A percentile compares a stretch with the other conserved stretches of the same genome.
These are phyloP conservation scores for Andricus curvator DNA, from an alignment of 2,888 invertebrate species.

Conservation along the genomic window DNA sequence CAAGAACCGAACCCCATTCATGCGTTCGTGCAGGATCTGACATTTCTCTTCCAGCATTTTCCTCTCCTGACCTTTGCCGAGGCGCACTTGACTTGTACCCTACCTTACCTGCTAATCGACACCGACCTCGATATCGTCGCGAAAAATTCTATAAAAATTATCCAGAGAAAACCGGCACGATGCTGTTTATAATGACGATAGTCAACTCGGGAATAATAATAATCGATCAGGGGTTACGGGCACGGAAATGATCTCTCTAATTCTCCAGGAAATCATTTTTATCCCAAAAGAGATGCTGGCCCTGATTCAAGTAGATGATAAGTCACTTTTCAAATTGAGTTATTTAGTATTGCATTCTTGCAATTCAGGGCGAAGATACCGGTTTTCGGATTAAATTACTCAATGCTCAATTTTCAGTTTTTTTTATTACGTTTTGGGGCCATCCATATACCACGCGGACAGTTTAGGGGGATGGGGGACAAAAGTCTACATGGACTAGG, in stretches of 20 bases:
- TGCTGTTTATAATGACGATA: neutral
- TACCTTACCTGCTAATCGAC: conserved; percentile 12
- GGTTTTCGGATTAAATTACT: neutral
- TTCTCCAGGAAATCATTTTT: neutral
- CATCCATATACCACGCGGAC: too few relatives aligned
- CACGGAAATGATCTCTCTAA: conserved; percentile 7
- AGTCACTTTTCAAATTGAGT: neutral
- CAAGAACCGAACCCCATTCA: conserved; percentile 34
- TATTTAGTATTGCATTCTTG: conserved; percentile 4
- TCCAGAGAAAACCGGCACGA: neutral
- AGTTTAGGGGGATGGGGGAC: too few relatives aligned
- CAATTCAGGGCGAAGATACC: neutral
- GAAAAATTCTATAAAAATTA: conserved; percentile 3
- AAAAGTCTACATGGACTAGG: too few relatives aligned
- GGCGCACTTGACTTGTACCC: conserved; percentile 30
- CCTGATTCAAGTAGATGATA: neutral
- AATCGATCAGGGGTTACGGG: conserved; percentile 9
- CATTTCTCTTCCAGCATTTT: conserved; percentile 32
- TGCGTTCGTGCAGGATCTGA: neutral
- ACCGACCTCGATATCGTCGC: conserved; percentile 30
- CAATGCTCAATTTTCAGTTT: conserved; percentile 1
- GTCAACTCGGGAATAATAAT: neutral
- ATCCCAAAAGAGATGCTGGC: neutral
- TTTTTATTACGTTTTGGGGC: neutral
- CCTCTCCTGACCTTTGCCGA: conserved; percentile 30